These are phyloP conservation scores for Shargacucullia verbasci DNA, from an alignment of 2,888 invertebrate species.

Conservation along the genomic window DNA sequence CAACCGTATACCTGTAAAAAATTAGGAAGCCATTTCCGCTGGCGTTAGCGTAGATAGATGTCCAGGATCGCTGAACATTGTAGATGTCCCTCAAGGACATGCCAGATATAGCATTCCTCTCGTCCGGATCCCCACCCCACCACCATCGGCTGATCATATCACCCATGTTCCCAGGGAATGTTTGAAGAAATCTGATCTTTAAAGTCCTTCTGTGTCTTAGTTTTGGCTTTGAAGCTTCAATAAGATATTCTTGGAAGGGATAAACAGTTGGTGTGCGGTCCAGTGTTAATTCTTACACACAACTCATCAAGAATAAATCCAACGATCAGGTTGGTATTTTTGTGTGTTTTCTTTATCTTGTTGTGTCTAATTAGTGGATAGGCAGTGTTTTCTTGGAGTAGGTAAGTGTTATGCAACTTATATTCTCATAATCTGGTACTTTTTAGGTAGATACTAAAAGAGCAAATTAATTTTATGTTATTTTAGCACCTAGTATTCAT, in stretches of 20 bases:
- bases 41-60: slow-evolving; percentile 57
- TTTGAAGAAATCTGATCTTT: background rate
- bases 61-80: slow-evolving; percentile 64
- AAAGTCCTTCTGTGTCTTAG: background rate
- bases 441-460: too few relatives aligned
- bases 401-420: too few relatives aligned
- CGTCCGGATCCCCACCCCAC: slow-evolving; percentile 71
- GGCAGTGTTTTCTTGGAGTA: too few relatives aligned
- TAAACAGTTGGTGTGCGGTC: slow-evolving; percentile 15
- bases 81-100: slow-evolving; percentile 67
- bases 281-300: background rate
- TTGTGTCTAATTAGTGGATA: background rate
- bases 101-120: slow-evolving; percentile 59
- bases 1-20: slow-evolving; percentile 65
- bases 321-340: background rate
- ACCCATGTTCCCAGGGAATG: slow-evolving; percentile 53
- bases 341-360: background rate
- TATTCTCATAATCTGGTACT: too few relatives aligned
- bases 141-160: slow-evolving; percentile 54
- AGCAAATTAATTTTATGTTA: too few relatives aligned
- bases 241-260: slow-evolving; percentile 9
- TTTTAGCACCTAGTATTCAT: too few relatives aligned
- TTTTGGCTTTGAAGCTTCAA: background rate
- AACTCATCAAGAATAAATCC: too few relatives aligned
- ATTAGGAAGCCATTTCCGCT: slow-evolving; percentile 63